Base-by-base conservation (phyloP, 1,140 invertebrate genomes). In the Maconellicoccus hirsutus region DNA sequence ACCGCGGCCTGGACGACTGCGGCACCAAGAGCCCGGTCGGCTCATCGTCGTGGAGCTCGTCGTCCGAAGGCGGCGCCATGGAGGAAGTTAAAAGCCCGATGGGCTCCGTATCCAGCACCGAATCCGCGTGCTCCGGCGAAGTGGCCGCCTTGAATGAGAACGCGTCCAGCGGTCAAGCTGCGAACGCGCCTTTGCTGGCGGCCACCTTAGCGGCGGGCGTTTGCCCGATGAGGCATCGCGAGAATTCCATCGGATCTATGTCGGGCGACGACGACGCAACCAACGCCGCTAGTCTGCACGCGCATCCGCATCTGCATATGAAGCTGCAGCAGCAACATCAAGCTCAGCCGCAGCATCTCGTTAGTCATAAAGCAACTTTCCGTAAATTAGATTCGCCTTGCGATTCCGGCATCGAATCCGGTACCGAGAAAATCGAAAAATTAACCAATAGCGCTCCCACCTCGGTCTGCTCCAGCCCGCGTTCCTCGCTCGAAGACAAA, bases 331-430 rank as follows among this genome's bases (percentile, higher is more conserved):
- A 85, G 86, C 0, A 80, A 79, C 70, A 38, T 75, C 75, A 69
- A 29, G 26, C 70, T 39, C 76, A 70, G 78, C 78, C 73, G 77
- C 79, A 59, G 21, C 61, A 66, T 66, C 25, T 66, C 2, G 61
- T 66, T 66, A 26, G 61, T 26, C 61, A 66, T 66, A 66, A 66
- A 66, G 4, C 61, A 66, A 66, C 61, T 26, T 72, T 91, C 78
- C 84, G 91, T 33, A 92, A 93, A 76, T 81, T 93, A 29, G 92
- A 94, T 76, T 94, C 91, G 6, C 92, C 92, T 10, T 92, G 88
- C 73, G 93, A 96, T 79, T 94, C 92, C 59, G 93, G 93, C 29
- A 94, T 95, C 75, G 92, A 95, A 78, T 91, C 89, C 0, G 92
- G 92, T n/a, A 93, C 92, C 42, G 90, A 93, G 80, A 92, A 91